Evolutionary conservation across 2,113 vertebrate species (phyloP), one percentile per base, ranked within the genome.

Genomic region (Zosterops hypoxanthus): DNA sequence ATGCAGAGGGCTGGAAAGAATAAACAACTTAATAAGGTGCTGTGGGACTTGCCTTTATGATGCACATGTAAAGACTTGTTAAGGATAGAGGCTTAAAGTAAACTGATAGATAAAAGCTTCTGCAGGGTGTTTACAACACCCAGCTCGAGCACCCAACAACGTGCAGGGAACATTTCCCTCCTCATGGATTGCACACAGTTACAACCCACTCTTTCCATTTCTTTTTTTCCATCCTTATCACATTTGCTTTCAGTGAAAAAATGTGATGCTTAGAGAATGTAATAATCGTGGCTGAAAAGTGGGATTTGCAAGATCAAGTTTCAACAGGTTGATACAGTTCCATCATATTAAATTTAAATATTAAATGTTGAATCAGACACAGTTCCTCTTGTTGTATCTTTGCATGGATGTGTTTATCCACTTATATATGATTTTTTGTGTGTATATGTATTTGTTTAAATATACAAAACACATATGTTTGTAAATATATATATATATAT

Each of bases 21-120:
- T 97, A 97, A 98, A 98, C 97, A 98, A 98, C 95, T 97, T 98
- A 98, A 98, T 97, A 95, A 97, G 97, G 90, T 92, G 83, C 96
- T 80, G 0, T 95, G 97, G 97, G 98, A 97, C 56, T 84, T 94
- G 92, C 78, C 82, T 93, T 94, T 93, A 71, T 63, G 42, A 19
- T 61, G 77, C n/a, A 20, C 95, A 64, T 91, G 94, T 90, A 71
- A 90, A 88, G 94, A 91, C 96, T 97, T 97, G 96, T 96, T 96
- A 93, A 80, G 86, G 72, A 50, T 12, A 85, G 65, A 94, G 36
- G 55, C 82, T 95, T 82, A 63, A 88, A 76, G 63, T 90, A 52
- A 92, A 88, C 17, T 68, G 73, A 60, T 82, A 75, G 75, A 53
- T 85, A 86, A 96, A 91, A 87, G 75, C 95, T 92, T 82, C 81